Percentiles rank a stretch among this genome's conserved stretches.
These are phyloP conservation scores for Thecocarcelia acutangulata DNA, from an alignment of 2,888 invertebrate genomes.

Conservation along the genomic window DNA sequence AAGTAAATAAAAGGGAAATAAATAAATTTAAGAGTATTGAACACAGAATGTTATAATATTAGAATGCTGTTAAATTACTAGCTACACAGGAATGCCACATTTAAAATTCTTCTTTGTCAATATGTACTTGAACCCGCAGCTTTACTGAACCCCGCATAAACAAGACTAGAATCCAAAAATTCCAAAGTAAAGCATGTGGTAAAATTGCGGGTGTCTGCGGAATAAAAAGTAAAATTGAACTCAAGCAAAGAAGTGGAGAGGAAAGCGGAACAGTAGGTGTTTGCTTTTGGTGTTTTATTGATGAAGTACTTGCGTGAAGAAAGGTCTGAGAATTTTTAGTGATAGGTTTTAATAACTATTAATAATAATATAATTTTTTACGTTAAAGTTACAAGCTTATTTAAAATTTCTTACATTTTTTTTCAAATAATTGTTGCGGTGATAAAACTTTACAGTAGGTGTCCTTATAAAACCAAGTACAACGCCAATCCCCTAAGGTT, in stretches of 20 bases:
- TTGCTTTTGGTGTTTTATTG: too few relatives aligned
- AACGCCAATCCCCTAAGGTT: too few relatives aligned
- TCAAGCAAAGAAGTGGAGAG: too few relatives aligned
- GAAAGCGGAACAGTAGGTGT: not conserved
- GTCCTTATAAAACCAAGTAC: too few relatives aligned
- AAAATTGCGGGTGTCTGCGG: not conserved
- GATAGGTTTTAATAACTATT: not conserved
- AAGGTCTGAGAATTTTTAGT: not conserved
- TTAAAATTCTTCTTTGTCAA: constrained; percentile 27
- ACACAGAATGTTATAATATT: constrained; percentile 38
- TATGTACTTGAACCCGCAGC: constrained; percentile 21
- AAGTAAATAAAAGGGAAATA: constrained; percentile 17
- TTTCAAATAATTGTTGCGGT: too few relatives aligned
- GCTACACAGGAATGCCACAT: not conserved
- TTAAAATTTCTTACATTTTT: too few relatives aligned
- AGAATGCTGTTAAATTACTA: constrained; percentile 51
- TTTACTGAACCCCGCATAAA: not conserved
- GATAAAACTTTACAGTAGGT: too few relatives aligned
- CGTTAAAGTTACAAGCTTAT: too few relatives aligned
- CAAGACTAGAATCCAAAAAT: not conserved
- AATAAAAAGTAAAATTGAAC: not conserved
- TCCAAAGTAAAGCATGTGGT: constrained; percentile 1
- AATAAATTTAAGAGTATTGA: constrained; percentile 50
- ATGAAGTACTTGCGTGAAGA: not conserved
- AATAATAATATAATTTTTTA: too few relatives aligned